phyloP scores from a whole-genome alignment of 1,140 invertebrate genomes.

The Eumeta japonica region DNA sequence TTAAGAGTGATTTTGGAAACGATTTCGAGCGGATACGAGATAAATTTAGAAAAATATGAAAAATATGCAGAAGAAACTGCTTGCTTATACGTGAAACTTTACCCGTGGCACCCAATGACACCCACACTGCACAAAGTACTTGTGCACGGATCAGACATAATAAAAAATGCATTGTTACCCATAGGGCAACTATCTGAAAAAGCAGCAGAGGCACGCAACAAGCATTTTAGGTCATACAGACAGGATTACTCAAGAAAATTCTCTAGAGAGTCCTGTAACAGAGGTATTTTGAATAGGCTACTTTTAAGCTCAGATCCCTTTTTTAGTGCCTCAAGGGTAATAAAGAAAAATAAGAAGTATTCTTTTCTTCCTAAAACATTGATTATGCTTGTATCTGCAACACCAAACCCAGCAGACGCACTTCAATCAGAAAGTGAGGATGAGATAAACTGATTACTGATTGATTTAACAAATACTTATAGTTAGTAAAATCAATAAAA shows the following conservation, averaged over 20 bases:
- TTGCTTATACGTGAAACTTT: slow-evolving; percentile 16
- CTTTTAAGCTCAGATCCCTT: slow-evolving; percentile 19
- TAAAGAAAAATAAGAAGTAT: slow-evolving; percentile 16
- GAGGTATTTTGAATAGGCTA: slow-evolving; percentile 18
- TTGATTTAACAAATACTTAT: no score
- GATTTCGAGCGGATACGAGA: slow-evolving; percentile 16
- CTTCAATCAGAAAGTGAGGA: no score
- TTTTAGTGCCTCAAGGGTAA: slow-evolving; percentile 12
- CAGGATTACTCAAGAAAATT: slow-evolving; percentile 22
- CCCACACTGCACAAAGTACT: slow-evolving; percentile 31
- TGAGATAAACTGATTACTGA: no score
- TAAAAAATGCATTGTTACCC: slow-evolving; percentile 19
- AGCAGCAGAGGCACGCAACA: slow-evolving; percentile 18
- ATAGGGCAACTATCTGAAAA: slow-evolving; percentile 23
- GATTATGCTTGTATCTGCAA: no score
- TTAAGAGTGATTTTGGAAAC: slow-evolving; percentile 4
- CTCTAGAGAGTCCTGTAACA: slow-evolving; percentile 17
- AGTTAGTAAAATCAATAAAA: no score
- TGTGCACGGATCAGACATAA: slow-evolving; percentile 24
- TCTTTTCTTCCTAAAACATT: slow-evolving; percentile 18
- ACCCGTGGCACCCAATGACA: slow-evolving; percentile 29
- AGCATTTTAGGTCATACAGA: slow-evolving; percentile 22
- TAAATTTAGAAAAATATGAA: slow-evolving; percentile 17
- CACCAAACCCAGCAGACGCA: neutral
- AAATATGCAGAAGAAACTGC: slow-evolving; percentile 17